Conservation (phyloP, 2,113 vertebrate genomes). For the Oncorhynchus keta region DNA sequence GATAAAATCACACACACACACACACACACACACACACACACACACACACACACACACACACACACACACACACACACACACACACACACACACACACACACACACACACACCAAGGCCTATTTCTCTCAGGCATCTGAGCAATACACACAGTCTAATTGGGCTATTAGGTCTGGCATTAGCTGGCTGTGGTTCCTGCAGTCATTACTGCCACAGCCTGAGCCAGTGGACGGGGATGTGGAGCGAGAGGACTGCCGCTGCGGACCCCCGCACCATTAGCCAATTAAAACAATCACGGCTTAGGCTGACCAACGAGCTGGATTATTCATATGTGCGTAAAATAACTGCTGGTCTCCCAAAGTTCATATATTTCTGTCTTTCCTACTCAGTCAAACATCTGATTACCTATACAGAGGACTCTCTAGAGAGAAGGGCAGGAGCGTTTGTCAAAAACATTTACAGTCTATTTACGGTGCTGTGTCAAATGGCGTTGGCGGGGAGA, state of each 20-base stretch:
- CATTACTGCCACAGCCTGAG: slow-evolving; percentile 34
- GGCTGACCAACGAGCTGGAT: slow-evolving; percentile 51
- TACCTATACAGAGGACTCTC: slow-evolving; percentile 25
- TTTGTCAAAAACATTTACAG: slow-evolving; percentile 53
- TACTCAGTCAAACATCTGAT: slow-evolving; percentile 29
- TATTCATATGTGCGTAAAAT: slow-evolving; percentile 40
- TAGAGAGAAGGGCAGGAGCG: slow-evolving; percentile 22
- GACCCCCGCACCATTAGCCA: slow-evolving; percentile 41
- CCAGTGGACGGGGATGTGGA: slow-evolving; percentile 23
- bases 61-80: too few species aligned
- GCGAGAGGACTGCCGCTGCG: slow-evolving; percentile 28
- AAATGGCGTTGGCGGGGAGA: slow-evolving; percentile 16
- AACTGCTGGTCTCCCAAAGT: slow-evolving; percentile 26
- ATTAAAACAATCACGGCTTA: slow-evolving; percentile 47
- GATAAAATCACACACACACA: not conserved
- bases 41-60: too few species aligned
- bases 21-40: too few species aligned
- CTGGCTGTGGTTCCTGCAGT: slow-evolving; percentile 43
- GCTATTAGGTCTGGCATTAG: slow-evolving; percentile 57
- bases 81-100: not conserved
- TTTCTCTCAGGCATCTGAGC: slow-evolving; percentile 49
- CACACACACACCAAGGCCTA: not conserved
- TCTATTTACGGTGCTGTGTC: slow-evolving; percentile 55
- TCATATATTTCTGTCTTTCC: slow-evolving; percentile 26
- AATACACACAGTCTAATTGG: slow-evolving; percentile 56